These are phyloP conservation scores for Brienomyrus longianalis DNA, from an alignment of 2,113 vertebrate species.

Conservation along the genomic window DNA sequence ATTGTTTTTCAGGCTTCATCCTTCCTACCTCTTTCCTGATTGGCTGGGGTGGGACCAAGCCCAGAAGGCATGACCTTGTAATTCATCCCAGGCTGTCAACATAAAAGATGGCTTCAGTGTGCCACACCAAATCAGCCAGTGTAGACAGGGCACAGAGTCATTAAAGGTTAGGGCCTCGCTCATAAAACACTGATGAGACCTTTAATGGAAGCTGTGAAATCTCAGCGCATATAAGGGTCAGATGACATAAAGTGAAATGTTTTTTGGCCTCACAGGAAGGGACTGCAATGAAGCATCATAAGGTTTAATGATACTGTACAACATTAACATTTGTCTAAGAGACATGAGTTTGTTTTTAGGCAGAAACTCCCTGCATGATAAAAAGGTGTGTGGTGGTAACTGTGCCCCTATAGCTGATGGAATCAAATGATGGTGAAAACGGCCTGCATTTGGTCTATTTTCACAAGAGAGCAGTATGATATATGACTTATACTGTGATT, in stretches of 20 bases:
- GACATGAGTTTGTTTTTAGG: not conserved
- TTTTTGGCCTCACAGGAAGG: slow-evolving; percentile 66
- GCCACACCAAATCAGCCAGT: not conserved
- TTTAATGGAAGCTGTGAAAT: slow-evolving; percentile 64
- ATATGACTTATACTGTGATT: not conserved
- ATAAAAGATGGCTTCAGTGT: slow-evolving; percentile 14
- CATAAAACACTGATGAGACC: slow-evolving; percentile 44
- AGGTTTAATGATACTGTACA: not conserved
- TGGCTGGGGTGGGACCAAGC: not conserved
- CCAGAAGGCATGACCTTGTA: not conserved
- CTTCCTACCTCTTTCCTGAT: not conserved
- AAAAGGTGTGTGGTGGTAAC: not conserved
- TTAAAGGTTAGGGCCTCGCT: slow-evolving; percentile 57
- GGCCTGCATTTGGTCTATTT: not conserved
- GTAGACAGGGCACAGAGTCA: slow-evolving; percentile 45
- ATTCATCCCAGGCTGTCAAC: slow-evolving; percentile 30
- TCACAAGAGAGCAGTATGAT: not conserved
- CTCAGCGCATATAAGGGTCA: slow-evolving; percentile 62
- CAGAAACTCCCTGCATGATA: not conserved
- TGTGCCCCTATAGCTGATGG: not conserved
- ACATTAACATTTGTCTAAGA: not conserved
- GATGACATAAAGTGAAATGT: slow-evolving; percentile 68
- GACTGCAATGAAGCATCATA: not conserved
- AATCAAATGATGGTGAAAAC: not conserved
- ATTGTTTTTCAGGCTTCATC: not conserved